Conservation (phyloP, 2,113 vertebrate species). For the Mohoua ochrocephala region DNA sequence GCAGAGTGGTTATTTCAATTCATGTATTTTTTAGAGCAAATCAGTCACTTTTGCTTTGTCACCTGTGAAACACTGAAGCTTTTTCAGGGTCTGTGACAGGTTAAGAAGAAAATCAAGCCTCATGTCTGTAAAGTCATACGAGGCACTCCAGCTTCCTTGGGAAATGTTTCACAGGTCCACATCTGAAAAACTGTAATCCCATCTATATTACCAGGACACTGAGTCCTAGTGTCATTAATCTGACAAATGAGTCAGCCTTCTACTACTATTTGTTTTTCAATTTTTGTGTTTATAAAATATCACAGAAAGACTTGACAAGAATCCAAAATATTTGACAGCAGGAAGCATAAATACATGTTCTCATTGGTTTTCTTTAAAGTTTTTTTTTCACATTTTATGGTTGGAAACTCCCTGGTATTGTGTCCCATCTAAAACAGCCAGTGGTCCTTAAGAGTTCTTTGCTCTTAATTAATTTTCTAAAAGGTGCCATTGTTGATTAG, state of each 20-base stretch:
- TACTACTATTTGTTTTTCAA: neutral
- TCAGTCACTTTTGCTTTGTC: neutral
- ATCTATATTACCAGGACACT: neutral
- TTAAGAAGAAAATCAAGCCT: neutral
- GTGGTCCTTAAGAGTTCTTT: neutral
- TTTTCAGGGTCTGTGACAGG: neutral
- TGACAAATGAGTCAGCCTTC: neutral
- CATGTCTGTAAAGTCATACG: neutral
- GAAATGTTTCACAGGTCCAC: neutral
- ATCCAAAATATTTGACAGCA: neutral
- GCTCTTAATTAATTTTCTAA: neutral
- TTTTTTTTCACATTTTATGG: neutral
- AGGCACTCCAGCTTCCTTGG: neutral
- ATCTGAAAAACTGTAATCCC: neutral
- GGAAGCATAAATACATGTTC: neutral
- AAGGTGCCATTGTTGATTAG: neutral
- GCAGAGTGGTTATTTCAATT: neutral
- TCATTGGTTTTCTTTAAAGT: neutral
- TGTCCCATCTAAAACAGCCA: neutral
- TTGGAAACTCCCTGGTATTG: neutral
- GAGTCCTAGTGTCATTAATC: neutral
- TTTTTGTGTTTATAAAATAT: neutral
- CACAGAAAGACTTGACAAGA: neutral
- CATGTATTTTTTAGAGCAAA: neutral
- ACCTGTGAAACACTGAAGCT: accelerated